A percentile compares a stretch with the other conserved stretches of the same genome.
Conservation (phyloP, 2,888 invertebrate species). For the Amphipyra tragopoginis region DNA sequence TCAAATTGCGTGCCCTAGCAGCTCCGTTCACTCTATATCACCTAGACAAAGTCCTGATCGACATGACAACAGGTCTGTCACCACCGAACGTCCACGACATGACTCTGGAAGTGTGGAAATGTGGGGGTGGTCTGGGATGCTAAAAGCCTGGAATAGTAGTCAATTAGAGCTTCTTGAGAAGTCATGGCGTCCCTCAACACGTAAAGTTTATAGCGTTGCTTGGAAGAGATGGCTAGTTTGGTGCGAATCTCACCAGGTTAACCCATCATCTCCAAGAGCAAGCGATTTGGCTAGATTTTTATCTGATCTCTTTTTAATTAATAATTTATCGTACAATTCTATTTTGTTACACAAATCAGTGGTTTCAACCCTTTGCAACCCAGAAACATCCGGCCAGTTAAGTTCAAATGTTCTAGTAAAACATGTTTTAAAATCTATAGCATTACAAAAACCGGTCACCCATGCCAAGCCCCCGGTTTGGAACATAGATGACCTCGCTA, state of each 20-base stretch:
- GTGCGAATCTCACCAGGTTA: not conserved
- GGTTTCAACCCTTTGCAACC: too few relatives aligned
- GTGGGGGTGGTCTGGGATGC: slow-evolving; percentile 40
- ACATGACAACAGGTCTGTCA: slow-evolving; percentile 30
- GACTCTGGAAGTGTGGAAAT: too few relatives aligned
- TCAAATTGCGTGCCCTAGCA: too few relatives aligned
- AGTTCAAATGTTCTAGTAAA: too few relatives aligned
- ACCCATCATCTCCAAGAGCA: not conserved
- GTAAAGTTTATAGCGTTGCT: not conserved
- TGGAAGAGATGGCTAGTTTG: not conserved
- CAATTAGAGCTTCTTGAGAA: not conserved
- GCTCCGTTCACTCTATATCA: too few relatives aligned
- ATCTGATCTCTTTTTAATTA: not conserved
- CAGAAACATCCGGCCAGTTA: too few relatives aligned
- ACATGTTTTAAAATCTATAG: too few relatives aligned
- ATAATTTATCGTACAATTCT: not conserved
- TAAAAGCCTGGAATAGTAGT: slow-evolving; percentile 5
- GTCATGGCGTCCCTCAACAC: slow-evolving; percentile 1
- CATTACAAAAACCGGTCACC: not conserved
- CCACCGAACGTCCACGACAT: slow-evolving; percentile 44
- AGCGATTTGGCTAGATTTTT: not conserved
- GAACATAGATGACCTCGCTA: not conserved
- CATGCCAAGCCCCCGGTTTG: not conserved
- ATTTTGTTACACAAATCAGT: slow-evolving; percentile 1
- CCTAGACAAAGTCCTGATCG: too few relatives aligned